Conservation (phyloP, 2,888 invertebrate genomes). For the Agrochola lychnidis region DNA sequence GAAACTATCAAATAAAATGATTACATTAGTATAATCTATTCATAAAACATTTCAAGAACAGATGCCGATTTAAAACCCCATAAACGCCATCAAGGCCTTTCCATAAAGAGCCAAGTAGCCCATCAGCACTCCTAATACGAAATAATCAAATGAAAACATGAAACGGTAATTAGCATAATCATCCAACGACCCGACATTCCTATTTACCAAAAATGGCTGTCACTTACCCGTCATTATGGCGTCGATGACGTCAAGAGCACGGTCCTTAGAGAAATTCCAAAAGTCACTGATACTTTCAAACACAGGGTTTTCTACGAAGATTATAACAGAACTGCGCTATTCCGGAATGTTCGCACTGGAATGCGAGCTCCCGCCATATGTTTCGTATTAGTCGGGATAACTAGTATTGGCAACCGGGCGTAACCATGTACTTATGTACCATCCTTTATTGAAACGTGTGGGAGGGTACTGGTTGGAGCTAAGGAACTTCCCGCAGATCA, state of each 20-base stretch:
- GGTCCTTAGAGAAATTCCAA: slow-evolving; percentile 39
- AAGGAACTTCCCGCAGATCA: slow-evolving; percentile 45
- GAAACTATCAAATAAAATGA: slow-evolving; percentile 29
- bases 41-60: slow-evolving; percentile 61
- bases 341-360: slow-evolving; percentile 82
- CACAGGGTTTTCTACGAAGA: slow-evolving; percentile 73
- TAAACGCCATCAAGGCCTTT: slow-evolving; percentile 59
- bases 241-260: slow-evolving; percentile 41
- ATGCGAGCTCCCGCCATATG: slow-evolving; percentile 83
- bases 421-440: slow-evolving; percentile 65
- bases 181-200: slow-evolving; percentile 45
- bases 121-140: slow-evolving; percentile 63
- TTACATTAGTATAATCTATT: slow-evolving; percentile 44
- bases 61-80: slow-evolving; percentile 61
- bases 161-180: slow-evolving; percentile 60
- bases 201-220: slow-evolving; percentile 51
- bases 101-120: slow-evolving; percentile 50
- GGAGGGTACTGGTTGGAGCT: slow-evolving; percentile 52
- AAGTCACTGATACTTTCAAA: slow-evolving; percentile 62
- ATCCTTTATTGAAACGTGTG: slow-evolving; percentile 64
- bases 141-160: slow-evolving; percentile 54
- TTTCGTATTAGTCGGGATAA: slow-evolving; percentile 80
- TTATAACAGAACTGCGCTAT: slow-evolving; percentile 80
- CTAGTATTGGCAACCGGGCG: slow-evolving; percentile 75
- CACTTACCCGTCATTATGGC: slow-evolving; percentile 67